Percentiles rank a stretch among this genome's conserved stretches.
Evolutionary conservation across 2,113 vertebrate genomes (phyloP).

Genomic region (Okapia johnstoni): DNA sequence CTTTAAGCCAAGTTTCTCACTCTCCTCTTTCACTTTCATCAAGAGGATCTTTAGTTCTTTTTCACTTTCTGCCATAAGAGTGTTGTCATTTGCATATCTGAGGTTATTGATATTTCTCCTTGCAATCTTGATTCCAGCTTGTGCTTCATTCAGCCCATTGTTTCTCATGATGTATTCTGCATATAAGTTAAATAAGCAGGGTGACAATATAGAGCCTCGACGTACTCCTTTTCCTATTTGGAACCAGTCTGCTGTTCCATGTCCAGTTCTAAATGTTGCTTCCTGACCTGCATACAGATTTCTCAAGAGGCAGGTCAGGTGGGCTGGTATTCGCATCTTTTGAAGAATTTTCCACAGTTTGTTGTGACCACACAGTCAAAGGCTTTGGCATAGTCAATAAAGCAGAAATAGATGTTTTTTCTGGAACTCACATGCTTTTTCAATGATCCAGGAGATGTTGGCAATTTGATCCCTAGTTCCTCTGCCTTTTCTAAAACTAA

Average conservation of each 20-base stretch:
- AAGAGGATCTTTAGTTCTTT: background rate
- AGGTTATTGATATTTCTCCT: background rate
- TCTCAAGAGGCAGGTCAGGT: background rate
- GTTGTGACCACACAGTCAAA: background rate
- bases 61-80: background rate
- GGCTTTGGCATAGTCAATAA: background rate
- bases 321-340: background rate
- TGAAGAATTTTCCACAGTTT: background rate
- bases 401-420: background rate
- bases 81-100: background rate
- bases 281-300: background rate
- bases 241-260: background rate
- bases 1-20: background rate
- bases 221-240: background rate
- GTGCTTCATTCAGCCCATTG: fast-evolving
- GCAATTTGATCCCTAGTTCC: background rate
- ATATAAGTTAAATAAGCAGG: background rate
- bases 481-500: background rate
- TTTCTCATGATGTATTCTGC: background rate
- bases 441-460: fast-evolving
- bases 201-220: background rate
- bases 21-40: background rate
- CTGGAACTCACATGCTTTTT: background rate
- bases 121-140: background rate
- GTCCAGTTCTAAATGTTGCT: background rate